These are phyloP conservation scores for Hypercompe scribonia DNA, from an alignment of 2,888 invertebrate species.

Conservation along the genomic window DNA sequence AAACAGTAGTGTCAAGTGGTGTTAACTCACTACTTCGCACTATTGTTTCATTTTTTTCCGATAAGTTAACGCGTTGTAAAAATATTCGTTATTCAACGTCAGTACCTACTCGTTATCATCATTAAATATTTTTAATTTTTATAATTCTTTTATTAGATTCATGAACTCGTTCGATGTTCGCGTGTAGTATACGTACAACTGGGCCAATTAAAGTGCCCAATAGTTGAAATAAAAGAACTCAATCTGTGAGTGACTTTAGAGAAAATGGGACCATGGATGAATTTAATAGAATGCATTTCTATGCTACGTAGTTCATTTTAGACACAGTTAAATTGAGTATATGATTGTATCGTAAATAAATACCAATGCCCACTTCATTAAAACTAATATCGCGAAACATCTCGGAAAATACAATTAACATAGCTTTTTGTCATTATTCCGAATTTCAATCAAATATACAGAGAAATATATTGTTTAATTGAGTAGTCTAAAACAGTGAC, in stretches of 20 bases:
- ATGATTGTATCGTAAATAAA: too few species aligned
- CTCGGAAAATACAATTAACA: too few species aligned
- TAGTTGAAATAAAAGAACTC: not conserved
- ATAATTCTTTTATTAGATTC: not conserved
- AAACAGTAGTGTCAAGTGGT: too few species aligned
- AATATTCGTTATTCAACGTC: not conserved
- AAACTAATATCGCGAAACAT: too few species aligned
- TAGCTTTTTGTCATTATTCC: too few species aligned
- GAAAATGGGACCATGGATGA: not conserved
- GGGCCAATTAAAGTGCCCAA: not conserved
- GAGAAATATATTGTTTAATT: too few species aligned
- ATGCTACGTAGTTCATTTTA: not conserved
- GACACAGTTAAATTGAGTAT: not conserved
- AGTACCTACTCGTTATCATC: not conserved
- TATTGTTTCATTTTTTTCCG: not conserved
- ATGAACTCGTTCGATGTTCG: too few species aligned
- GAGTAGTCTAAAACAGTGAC: too few species aligned
- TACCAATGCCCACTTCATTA: too few species aligned
- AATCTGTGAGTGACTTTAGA: not conserved
- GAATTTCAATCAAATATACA: too few species aligned
- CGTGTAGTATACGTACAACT: not conserved
- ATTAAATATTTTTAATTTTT: not conserved
- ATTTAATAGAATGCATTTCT: not conserved
- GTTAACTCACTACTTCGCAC: not conserved
- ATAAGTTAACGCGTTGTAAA: not conserved